Evolutionary conservation across 2,113 vertebrate species (phyloP), one percentile per base, ranked within the genome.

Genomic region (Microcebus jonahi): DNA sequence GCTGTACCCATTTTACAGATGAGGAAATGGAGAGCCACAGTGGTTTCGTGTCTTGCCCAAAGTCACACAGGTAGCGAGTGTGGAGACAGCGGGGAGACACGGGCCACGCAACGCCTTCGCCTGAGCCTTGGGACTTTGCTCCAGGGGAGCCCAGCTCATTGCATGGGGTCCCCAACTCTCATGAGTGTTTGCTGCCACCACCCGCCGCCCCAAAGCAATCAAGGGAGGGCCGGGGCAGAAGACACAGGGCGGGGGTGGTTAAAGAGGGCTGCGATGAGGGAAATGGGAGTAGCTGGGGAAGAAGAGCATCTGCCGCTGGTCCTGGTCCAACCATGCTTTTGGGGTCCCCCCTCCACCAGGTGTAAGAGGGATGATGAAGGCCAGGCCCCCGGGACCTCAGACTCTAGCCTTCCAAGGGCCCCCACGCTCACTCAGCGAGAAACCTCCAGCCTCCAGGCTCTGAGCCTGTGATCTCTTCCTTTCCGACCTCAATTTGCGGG

Each of bases 71-170:
- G 3, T 6, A 77, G 36, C 39, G 71, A 50, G 59, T 10, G 50
- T 8, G 4, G 42, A 29, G 27, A 13, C 48, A 73, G 36, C 34
- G 4, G 2, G 25, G 86, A 59, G n/a, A 68, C 10, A 23, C 1
- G 18, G 31, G 59, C 2, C n/a, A 8, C 1, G 0, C 0, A 3
- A 13, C 45, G 36, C 10, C 42, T 2, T 2, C 0, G 39, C 21
- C 34, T 1, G 6, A 8, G 31, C 80, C 80, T 86, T 36, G 6
- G 31, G 80, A 79, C 48, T 29, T 36, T 20, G 8, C 36, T 76
- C n/a, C 57, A 15, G 59, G 9, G 17, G 39, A 89, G 73, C 65
- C 39, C 53, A 12, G 45, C 50, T 88, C 0, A 3, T 11, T 10
- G 27, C 31, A 13, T 21, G 27, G 45, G 42, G 21, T 25, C 36